A percentile compares a stretch with the other conserved stretches of the same genome.
These are phyloP conservation scores for Parthenolecanium corni DNA, from an alignment of 2,888 invertebrate genomes.

Conservation along the genomic window DNA sequence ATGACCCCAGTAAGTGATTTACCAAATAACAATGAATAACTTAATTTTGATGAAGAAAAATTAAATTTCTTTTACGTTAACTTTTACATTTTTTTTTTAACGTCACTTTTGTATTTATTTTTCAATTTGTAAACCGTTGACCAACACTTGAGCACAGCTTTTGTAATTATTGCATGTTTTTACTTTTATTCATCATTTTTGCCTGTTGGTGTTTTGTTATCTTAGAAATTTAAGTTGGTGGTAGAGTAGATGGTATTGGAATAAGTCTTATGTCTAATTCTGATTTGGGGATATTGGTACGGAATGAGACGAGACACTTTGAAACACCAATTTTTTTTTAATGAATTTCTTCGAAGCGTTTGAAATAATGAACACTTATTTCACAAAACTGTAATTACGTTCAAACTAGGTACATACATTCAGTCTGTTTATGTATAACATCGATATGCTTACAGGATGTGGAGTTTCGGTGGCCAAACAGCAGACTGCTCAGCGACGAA, in stretches of 20 bases:
- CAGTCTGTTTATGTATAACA: neutral
- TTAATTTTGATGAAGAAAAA: neutral
- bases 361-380: too few relatives aligned
- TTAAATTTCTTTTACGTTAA: neutral
- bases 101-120: neutral
- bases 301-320: too few relatives aligned
- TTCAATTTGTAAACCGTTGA: neutral
- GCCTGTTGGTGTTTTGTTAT: too few relatives aligned
- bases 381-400: too few relatives aligned
- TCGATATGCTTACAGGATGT: constrained; percentile 50
- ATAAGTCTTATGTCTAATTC: too few relatives aligned
- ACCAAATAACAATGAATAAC: constrained; percentile 17
- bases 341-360: too few relatives aligned
- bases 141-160: neutral
- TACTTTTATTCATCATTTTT: neutral
- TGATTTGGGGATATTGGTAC: too few relatives aligned
- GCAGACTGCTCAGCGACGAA: constrained; percentile 75
- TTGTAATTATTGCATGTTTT: constrained; percentile 4
- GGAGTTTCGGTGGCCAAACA: constrained; percentile 75
- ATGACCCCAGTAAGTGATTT: constrained; percentile 59
- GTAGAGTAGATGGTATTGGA: too few relatives aligned
- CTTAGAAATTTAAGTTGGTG: too few relatives aligned
- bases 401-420: too few relatives aligned
- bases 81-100: constrained; percentile 8
- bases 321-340: too few relatives aligned